Evolutionary conservation across 2,888 invertebrate species (phyloP).

Genomic region (Melangyna quadrimaculata): DNA sequence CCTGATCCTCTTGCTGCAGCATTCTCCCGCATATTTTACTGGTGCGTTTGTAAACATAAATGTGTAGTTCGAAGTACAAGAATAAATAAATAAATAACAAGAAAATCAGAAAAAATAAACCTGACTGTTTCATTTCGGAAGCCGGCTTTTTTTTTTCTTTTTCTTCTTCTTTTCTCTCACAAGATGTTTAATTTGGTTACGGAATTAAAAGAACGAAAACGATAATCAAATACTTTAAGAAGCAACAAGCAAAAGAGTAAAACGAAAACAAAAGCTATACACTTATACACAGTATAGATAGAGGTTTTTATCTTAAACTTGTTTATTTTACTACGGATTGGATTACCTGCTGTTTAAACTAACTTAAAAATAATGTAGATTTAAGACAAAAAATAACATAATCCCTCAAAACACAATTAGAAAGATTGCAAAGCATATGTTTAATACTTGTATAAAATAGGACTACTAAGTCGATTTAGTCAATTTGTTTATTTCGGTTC

Average conservation of each 20-base stretch:
- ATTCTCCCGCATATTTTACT: constrained; percentile 15
- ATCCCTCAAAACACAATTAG: too few species aligned
- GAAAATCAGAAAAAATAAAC: constrained; percentile 60
- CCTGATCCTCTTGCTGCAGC: background rate
- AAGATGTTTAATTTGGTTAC: constrained; percentile 68
- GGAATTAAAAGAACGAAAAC: constrained; percentile 58
- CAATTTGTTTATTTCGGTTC: too few species aligned
- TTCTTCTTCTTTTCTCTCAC: constrained; percentile 4
- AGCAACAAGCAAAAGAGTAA: constrained; percentile 35
- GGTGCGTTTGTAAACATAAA: constrained; percentile 64
- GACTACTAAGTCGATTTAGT: too few species aligned
- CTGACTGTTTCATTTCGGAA: constrained; percentile 68
- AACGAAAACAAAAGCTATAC: constrained; percentile 41
- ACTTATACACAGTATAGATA: constrained; percentile 7
- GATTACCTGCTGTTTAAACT: background rate
- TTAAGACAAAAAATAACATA: too few species aligned
- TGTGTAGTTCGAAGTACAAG: constrained; percentile 8
- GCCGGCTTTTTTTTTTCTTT: constrained; percentile 50
- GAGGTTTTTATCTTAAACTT: constrained; percentile 20
- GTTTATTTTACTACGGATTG: background rate
- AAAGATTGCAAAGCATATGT: too few species aligned
- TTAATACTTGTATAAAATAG: too few species aligned
- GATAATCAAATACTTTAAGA: constrained; percentile 58
- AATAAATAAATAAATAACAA: constrained; percentile 48
- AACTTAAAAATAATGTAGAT: too few species aligned